Percentiles rank a stretch among this genome's conserved stretches.
phyloP scores from a whole-genome alignment of 2,797 vertebrate genomes.

The Rhinatrema bivittatum region DNA sequence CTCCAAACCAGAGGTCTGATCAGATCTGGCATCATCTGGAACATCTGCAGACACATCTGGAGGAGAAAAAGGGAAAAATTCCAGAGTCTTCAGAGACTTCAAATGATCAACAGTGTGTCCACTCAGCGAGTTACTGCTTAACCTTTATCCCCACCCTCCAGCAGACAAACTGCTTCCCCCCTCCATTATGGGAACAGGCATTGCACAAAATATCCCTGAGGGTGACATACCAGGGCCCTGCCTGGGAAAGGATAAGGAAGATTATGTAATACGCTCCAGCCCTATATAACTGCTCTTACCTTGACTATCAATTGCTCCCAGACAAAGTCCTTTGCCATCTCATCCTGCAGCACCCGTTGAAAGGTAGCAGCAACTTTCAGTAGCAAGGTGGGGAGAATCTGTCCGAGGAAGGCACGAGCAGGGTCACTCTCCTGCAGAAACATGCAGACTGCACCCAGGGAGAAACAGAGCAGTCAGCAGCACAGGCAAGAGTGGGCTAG shows the following conservation, averaged over 20 bases:
- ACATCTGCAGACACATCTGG: slow-evolving; percentile 78
- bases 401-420: slow-evolving; percentile 58
- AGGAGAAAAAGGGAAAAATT: background rate
- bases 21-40: slow-evolving; percentile 59
- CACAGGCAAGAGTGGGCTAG: too few relatives aligned
- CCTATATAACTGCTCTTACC: slow-evolving; percentile 50
- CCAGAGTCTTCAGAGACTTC: too few relatives aligned
- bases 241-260: background rate
- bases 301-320: slow-evolving; percentile 67
- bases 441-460: slow-evolving; percentile 78
- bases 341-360: slow-evolving; percentile 42
- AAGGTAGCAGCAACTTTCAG: slow-evolving; percentile 52
- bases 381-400: slow-evolving; percentile 47
- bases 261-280: too few relatives aligned
- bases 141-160: too few relatives aligned
- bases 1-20: slow-evolving; percentile 61
- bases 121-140: too few relatives aligned
- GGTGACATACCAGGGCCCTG: too few relatives aligned
- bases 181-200: background rate
- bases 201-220: too few relatives aligned
- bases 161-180: background rate
- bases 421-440: slow-evolving; percentile 69
- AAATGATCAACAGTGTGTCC: too few relatives aligned
- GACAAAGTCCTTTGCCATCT: slow-evolving; percentile 22
- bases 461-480: rapidly evolving